Base-by-base conservation (phyloP, 2,113 vertebrate genomes). In the Oreocharis arfaki region DNA sequence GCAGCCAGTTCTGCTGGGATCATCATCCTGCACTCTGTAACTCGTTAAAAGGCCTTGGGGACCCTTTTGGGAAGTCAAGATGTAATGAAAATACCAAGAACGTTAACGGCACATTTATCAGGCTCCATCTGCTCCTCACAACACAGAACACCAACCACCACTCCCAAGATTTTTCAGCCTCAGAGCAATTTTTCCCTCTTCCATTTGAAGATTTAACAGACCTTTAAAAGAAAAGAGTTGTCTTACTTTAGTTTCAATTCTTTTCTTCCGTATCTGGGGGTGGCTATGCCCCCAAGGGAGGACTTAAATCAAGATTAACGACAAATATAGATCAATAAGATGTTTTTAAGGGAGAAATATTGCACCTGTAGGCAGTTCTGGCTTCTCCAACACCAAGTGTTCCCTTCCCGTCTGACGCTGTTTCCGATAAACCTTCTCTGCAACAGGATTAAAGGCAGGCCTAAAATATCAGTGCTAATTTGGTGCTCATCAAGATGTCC, bases 381-480 rank as follows among this genome's bases (percentile, higher is more conserved):
- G 81, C 81, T 53, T 28, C 78, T 73, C 67, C 92, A 93, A 59
- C 56, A 35, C 44, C 78, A 22, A 90, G 86, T 0, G 42, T 13
- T 90, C 55, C 10, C 60, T 84, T 60, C 52, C 35, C 1, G 11
- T 47, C 44, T 49, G 16, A 69, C 3, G 0, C 71, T 13, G 47
- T 85, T 94, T 79, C 93, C 39, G 30, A 95, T 94, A 90, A 96
- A 95, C 71, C 93, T 63, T 87, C 92, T 87, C 85, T 90, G 89
- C 87, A 80, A 63, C 91, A 83, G 93, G 94, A 96, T 96, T 96
- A 96, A 88, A 96, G 82, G 82, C 91, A 95, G 94, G 84, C 93
- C 93, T 57, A 96, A 96, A 96, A 96, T 96, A 96, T 35, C 94
- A 93, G 85, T 16, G 84, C 91, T 96, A 96, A 95, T 93, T 96